Evolutionary conservation across 2,113 vertebrate genomes (phyloP).

Genomic region (Sapayoa aenigma): DNA sequence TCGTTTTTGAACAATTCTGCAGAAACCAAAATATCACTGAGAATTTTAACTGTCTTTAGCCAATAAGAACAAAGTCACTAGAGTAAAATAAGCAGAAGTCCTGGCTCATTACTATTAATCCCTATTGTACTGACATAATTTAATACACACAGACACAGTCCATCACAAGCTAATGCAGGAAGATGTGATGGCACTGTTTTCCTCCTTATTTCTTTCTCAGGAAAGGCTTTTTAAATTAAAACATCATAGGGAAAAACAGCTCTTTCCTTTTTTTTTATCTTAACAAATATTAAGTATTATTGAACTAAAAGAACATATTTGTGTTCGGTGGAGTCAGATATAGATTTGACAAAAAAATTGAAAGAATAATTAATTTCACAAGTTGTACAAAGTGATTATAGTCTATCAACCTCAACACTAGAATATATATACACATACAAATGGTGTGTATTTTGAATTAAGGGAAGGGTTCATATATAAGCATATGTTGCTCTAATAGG

Average conservation of each 20-base stretch:
- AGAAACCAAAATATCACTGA: background rate
- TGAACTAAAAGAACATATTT: background rate
- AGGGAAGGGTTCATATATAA: background rate
- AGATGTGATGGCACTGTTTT: background rate
- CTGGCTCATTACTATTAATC: background rate
- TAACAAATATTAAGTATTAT: background rate
- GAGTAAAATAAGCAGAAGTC: background rate
- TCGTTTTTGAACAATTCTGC: background rate
- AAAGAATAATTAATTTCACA: background rate
- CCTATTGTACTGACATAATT: background rate
- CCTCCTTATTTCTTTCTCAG: background rate
- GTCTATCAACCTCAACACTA: background rate
- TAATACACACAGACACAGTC: background rate
- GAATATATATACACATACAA: background rate
- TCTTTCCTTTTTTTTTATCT: background rate
- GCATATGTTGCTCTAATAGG: accelerated
- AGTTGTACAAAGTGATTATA: background rate
- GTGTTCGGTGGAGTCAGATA: background rate
- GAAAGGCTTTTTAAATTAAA: background rate
- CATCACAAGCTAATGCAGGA: background rate
- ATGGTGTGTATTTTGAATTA: background rate
- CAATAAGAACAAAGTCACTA: background rate
- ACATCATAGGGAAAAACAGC: background rate
- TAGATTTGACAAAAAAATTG: background rate
- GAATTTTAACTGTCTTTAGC: background rate